Base-by-base conservation (phyloP, 2,113 vertebrate genomes). In the Sciurus niger region DNA sequence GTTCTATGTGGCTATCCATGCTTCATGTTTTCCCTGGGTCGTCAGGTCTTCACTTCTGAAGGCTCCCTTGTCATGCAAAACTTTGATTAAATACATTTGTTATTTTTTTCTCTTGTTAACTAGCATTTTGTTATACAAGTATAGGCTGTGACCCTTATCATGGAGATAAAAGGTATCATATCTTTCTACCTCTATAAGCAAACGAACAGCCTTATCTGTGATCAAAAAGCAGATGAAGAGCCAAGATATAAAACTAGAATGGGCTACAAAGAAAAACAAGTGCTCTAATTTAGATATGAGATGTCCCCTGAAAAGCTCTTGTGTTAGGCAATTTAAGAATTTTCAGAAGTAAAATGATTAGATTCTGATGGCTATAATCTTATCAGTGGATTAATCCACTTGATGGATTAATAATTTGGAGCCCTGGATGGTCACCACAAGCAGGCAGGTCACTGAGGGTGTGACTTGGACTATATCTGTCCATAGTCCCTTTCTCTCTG, bases 151-250 rank as follows among this genome's bases (percentile, higher is more conserved):
- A 43, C n/a, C 28, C 8, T 68, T 14, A 40, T 20, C 1, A 48
- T 51, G 25, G 10, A 51, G 12, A 68, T 51, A 24, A 79, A 63
- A 89, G 12, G 24, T 46, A 7, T 28, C 30, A 43, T 30, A 22
- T 3, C 18, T 65, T 28, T 51, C 63, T 18, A 70, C 11, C 11
- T 30, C 25, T 82, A 43, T 77, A 40, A 93, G 86, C 17, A 89
- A 76, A 70, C 51, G 5, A 74, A 77, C 74, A 22, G 63, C 1
- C 12, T 82, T 30, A 67, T n/a, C 8, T n/a, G 77, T 14, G 53
- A 82, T 80, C 5, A 82, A 83, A 95, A 94, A 90, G 74, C 1
- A 94, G 51, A 94, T 74, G 48, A 94, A 96, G 82, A 18, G 93
- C 14, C 3, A 25, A 83, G 5, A 6, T 95, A 2, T 55, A 70